Evolutionary conservation across 2,113 vertebrate genomes (phyloP).

Genomic region (Copsychus sechellarum): DNA sequence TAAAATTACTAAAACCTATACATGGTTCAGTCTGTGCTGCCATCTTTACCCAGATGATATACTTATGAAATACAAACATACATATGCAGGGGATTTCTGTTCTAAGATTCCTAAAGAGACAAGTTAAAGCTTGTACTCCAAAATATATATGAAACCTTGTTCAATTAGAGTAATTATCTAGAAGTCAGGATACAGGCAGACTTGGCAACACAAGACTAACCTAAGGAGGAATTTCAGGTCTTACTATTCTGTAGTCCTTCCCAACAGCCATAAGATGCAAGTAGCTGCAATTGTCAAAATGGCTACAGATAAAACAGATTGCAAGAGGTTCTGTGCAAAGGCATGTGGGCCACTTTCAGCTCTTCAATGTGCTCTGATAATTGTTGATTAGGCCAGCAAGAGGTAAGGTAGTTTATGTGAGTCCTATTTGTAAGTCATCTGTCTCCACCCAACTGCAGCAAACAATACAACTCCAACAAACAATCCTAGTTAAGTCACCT

Average conservation of each 20-base stretch:
- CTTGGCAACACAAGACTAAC: neutral
- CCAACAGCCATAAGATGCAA: neutral
- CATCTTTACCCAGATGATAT: neutral
- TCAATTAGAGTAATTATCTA: neutral
- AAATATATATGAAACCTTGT: neutral
- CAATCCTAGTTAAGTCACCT: neutral
- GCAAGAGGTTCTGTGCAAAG: neutral
- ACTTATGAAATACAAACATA: neutral
- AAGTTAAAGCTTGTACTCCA: constrained; percentile 17
- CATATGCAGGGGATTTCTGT: neutral
- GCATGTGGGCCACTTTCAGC: neutral
- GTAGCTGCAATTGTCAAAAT: neutral
- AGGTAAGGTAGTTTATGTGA: neutral
- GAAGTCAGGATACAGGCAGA: neutral
- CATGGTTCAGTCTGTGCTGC: constrained; percentile 5
- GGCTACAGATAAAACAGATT: neutral
- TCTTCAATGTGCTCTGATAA: neutral
- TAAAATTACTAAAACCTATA: neutral
- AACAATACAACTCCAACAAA: neutral
- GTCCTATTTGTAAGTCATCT: neutral
- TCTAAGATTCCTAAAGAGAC: neutral
- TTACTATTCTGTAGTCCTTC: neutral
- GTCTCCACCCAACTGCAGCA: neutral
- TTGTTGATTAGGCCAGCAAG: neutral
- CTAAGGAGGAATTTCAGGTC: neutral